Base-by-base conservation (phyloP, 2,113 vertebrate species). In the Plotosus lineatus region DNA sequence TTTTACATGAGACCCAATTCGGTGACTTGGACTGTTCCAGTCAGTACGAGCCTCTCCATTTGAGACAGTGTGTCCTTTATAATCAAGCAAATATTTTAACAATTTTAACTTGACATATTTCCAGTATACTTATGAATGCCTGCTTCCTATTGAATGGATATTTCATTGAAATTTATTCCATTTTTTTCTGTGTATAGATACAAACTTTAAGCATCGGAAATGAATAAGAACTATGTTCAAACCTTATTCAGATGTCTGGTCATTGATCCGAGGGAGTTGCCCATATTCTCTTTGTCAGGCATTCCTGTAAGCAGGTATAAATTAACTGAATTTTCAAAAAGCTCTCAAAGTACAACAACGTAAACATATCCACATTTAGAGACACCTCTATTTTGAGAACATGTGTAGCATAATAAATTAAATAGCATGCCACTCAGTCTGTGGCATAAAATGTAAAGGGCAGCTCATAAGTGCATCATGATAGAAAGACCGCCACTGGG, bases 241-340 rank as follows among this genome's bases (percentile, higher is more conserved):
- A 98, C 96, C 96, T 97, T 96, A 85, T 85, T 94, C 89, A 90
- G 94, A 63, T 95, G 95, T 90, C 95, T 96, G 88, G 94, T 92
- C 88, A 93, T 82, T 65, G 95, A 92, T 73, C 93, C 95, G 88
- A 93, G 88, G 21, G 91, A 89, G 85, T 89, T 94, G 89, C 94
- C 95, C 89, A 97, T 93, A 84, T 94, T 93, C 65, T 98, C 96
- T 92, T 97, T 98, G 90, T 98, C 96, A 55, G 95, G 94, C 92
- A 96, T 94, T 91, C 95, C 97, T 99, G 84, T 83, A 87, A 89
- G 88, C 73, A 26, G 31, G 10, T 15, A n/a, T 19, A 58, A 76
- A 9, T 38, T 68, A 31, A 51, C 44, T 21, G 38, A 17, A 65
- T 48, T 40, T 65, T 44, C 48, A 58, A 68, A 36, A 56, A 4